Evolutionary conservation across 2,888 invertebrate genomes (phyloP).

Genomic region (Agrochola macilenta): DNA sequence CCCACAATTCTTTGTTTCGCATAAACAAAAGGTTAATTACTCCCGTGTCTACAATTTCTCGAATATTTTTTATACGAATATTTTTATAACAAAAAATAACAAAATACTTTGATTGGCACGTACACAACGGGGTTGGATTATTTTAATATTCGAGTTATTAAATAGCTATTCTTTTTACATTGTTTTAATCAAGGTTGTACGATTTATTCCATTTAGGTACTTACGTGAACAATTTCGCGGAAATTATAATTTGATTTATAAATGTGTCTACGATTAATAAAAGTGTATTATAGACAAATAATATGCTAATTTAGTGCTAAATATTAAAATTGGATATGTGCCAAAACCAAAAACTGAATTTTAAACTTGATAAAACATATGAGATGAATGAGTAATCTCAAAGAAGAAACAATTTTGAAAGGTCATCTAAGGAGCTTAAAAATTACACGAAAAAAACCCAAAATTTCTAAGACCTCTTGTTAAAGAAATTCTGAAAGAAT

Average conservation of each 20-base stretch:
- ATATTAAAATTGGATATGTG: neutral
- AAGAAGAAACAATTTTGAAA: neutral
- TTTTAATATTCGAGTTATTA: constrained; percentile 42
- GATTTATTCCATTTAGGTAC: neutral
- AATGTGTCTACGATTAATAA: neutral
- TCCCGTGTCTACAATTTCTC: constrained; percentile 32
- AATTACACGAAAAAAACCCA: constrained; percentile 1
- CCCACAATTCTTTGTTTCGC: constrained; percentile 36
- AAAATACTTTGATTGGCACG: constrained; percentile 51
- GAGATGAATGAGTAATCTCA: too few relatives aligned
- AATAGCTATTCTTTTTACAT: constrained; percentile 1
- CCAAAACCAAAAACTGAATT: neutral
- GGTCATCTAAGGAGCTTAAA: neutral
- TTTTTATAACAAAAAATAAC: constrained; percentile 12
- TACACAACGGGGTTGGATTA: constrained; percentile 16
- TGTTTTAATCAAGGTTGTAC: neutral
- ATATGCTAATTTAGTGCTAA: neutral
- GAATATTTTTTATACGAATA: constrained; percentile 39
- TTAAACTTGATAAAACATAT: neutral
- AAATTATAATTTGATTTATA: neutral
- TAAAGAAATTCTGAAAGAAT: constrained; percentile 30
- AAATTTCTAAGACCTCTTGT: neutral
- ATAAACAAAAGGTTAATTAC: constrained; percentile 56
- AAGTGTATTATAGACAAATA: neutral
- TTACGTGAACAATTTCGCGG: neutral